Conservation (phyloP, 2,113 vertebrate genomes). For the Dinomys branickii region DNA sequence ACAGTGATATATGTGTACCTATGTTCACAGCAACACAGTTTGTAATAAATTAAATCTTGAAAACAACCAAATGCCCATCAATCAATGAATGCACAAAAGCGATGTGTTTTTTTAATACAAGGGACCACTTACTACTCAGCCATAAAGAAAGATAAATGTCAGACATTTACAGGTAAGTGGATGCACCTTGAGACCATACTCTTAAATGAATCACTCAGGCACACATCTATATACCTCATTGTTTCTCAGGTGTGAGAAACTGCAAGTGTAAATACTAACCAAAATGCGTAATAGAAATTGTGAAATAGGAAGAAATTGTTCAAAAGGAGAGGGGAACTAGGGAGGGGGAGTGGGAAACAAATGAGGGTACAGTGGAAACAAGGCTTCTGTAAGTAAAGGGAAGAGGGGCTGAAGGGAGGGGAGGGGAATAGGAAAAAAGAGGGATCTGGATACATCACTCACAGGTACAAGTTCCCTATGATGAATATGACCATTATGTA, state of each 20-base stretch:
- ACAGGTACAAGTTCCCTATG: not conserved
- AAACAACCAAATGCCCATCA: not conserved
- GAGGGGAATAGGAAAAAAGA: not conserved
- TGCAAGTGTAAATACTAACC: not conserved
- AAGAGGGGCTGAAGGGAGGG: not conserved
- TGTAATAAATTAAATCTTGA: not conserved
- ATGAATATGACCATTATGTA: not conserved
- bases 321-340: not conserved
- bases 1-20: not conserved
- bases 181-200: not conserved
- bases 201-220: not conserved
- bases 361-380: not conserved
- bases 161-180: not conserved
- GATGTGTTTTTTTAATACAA: not conserved
- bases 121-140: not conserved
- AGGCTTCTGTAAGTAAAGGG: too few relatives aligned
- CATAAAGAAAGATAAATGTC: not conserved
- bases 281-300: not conserved
- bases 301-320: not conserved
- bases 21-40: not conserved
- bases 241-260: not conserved
- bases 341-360: too few relatives aligned
- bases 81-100: not conserved
- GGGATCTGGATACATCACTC: not conserved
- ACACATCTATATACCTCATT: not conserved